A percentile compares a stretch with the other conserved stretches of the same genome.
Conservation (phyloP, 2,888 invertebrate genomes). For the Corythucha ciliata region DNA sequence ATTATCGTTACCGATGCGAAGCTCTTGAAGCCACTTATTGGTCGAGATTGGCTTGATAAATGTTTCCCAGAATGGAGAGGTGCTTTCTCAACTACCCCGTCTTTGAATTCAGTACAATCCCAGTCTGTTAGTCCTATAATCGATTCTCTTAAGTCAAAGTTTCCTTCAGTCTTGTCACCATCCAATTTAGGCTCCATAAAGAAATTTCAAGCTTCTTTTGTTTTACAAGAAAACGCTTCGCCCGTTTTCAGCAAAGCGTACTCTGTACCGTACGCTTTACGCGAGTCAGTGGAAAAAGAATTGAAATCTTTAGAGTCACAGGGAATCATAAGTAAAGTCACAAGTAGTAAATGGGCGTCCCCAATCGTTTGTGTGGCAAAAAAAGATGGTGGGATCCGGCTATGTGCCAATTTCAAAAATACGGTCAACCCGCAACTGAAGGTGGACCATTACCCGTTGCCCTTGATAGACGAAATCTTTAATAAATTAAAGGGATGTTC, state of each 20-base stretch:
- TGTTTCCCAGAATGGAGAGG: too few relatives aligned
- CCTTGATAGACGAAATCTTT: conserved; percentile 18
- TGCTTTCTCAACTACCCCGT: too few relatives aligned
- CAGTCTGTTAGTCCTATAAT: too few relatives aligned
- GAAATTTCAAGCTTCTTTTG: conserved; percentile 16
- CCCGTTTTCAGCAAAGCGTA: conserved; percentile 25
- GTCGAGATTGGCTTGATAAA: too few relatives aligned
- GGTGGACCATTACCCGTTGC: conserved; percentile 22
- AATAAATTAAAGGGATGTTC: conserved; percentile 7
- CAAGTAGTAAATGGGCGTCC: conserved; percentile 21
- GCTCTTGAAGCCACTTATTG: too few relatives aligned
- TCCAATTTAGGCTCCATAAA: too few relatives aligned
- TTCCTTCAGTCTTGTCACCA: too few relatives aligned
- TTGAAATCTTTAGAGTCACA: conserved; percentile 14
- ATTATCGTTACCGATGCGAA: too few relatives aligned
- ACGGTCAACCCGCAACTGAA: conserved; percentile 18
- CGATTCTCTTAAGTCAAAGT: too few relatives aligned
- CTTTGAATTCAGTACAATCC: too few relatives aligned
- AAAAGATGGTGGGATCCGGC: conserved; percentile 15
- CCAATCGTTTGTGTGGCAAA: conserved; percentile 6
- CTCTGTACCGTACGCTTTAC: conserved; percentile 18
- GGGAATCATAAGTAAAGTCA: conserved; percentile 22
- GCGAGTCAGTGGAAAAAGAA: conserved; percentile 17
- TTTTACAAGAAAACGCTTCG: conserved; percentile 20
- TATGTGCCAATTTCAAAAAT: not conserved